Percentiles rank a stretch among this genome's conserved stretches.
Conservation (phyloP, 2,113 vertebrate species). For the Sardina pilchardus region DNA sequence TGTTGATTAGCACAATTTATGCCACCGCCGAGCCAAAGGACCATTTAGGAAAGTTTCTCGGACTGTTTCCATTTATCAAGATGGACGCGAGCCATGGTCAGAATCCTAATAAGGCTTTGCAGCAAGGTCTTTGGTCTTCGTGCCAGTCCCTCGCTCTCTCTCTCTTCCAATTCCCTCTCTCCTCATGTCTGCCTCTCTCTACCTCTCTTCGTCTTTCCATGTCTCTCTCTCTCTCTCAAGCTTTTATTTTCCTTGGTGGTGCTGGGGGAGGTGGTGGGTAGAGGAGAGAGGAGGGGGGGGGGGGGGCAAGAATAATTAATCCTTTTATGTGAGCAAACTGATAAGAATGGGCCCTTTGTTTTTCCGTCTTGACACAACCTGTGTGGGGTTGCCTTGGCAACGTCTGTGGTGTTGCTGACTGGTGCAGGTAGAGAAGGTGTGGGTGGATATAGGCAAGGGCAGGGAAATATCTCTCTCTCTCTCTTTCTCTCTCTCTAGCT, state of each 20-base stretch:
- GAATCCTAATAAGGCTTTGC: conserved; percentile 62
- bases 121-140: conserved; percentile 43
- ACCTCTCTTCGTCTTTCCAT: background rate
- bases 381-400: conserved; percentile 52
- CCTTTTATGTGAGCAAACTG: conserved; percentile 35
- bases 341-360: conserved; percentile 45
- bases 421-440: conserved; percentile 8
- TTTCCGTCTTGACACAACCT: conserved; percentile 38
- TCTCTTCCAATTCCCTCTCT: background rate
- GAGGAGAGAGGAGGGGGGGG: no score
- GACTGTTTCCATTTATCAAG: conserved; percentile 68
- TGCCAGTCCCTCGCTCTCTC: conserved; percentile 12
- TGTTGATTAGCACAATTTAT: conserved; percentile 70
- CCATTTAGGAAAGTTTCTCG: conserved; percentile 69
- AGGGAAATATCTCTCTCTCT: background rate
- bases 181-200: conserved; percentile 29
- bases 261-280: background rate
- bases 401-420: conserved; percentile 33
- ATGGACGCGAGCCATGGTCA: conserved; percentile 57
- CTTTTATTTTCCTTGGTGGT: conserved; percentile 29
- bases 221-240: background rate
- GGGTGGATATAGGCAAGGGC: background rate
- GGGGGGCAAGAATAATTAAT: conserved; percentile 34
- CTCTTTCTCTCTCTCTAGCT: background rate
- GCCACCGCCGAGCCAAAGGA: conserved; percentile 64